Conservation (phyloP, 2,888 invertebrate species). For the Diogma glabrata region DNA sequence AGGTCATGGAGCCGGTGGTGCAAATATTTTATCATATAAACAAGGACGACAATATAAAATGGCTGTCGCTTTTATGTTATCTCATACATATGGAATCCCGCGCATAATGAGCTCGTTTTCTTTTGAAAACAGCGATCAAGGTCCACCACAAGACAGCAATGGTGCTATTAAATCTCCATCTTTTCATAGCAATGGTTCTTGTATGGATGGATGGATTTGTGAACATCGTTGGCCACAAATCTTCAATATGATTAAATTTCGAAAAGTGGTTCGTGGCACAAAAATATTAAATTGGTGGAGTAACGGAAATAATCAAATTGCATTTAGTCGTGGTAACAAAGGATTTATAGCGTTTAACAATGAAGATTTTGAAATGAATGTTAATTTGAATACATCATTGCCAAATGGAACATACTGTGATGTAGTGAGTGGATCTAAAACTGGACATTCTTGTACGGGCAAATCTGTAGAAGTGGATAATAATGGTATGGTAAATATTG, state of each 20-base stretch:
- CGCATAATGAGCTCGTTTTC: constrained; percentile 69
- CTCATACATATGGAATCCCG: constrained; percentile 62
- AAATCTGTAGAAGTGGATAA: constrained; percentile 8
- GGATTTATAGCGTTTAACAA: constrained; percentile 62
- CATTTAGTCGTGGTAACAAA: constrained; percentile 59
- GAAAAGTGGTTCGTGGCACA: constrained; percentile 49
- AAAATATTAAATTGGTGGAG: constrained; percentile 57
- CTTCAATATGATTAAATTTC: constrained; percentile 58
- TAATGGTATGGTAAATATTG: constrained; percentile 10
- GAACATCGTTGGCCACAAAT: constrained; percentile 71
- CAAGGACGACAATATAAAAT: constrained; percentile 48
- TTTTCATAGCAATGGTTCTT: constrained; percentile 47
- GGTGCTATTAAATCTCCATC: constrained; percentile 40
- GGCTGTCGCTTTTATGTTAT: constrained; percentile 64
- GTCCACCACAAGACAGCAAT: constrained; percentile 42
- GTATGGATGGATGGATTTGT: constrained; percentile 60
- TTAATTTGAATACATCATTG: constrained; percentile 40
- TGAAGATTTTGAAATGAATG: constrained; percentile 45
- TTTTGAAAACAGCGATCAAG: constrained; percentile 40
- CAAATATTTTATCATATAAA: constrained; percentile 45
- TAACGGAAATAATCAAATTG: constrained; percentile 61
- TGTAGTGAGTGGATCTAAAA: constrained; percentile 44
- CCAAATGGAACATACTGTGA: constrained; percentile 57
- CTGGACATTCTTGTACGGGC: constrained; percentile 41
- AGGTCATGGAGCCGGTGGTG: constrained; percentile 42